These are phyloP conservation scores for Eutolmus rufibarbis DNA, from an alignment of 2,888 invertebrate genomes.

Conservation along the genomic window DNA sequence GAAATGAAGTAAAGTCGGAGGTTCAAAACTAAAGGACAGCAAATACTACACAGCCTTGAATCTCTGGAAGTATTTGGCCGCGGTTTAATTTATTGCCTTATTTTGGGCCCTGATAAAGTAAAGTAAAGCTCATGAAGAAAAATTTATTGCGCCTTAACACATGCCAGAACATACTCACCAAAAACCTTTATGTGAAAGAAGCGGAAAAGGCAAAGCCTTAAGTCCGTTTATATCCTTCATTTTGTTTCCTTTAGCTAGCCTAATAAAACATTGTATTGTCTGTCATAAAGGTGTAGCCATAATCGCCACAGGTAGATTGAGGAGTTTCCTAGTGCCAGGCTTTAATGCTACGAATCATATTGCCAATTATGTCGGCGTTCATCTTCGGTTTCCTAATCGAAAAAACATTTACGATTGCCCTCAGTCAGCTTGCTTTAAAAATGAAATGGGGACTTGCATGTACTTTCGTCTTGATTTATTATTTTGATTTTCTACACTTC, in stretches of 20 bases:
- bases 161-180: not conserved
- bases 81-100: slow-evolving; percentile 5
- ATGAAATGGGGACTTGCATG: not conserved
- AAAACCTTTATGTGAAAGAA: not conserved
- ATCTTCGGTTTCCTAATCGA: not conserved
- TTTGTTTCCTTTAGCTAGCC: not conserved
- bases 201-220: not conserved
- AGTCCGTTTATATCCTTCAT: slow-evolving; percentile 6
- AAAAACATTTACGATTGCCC: not conserved
- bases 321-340: not conserved
- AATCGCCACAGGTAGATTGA: not conserved
- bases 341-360: not conserved
- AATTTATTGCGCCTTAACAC: not conserved
- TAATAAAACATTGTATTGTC: not conserved
- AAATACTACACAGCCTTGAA: not conserved
- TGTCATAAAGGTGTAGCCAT: not conserved
- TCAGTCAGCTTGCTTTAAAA: not conserved
- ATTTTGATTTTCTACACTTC: no score
- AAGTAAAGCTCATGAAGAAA: not conserved
- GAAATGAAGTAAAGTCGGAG: slow-evolving; percentile 6
- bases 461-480: no score
- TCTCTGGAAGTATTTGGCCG: not conserved
- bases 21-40: not conserved
- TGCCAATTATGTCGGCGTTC: not conserved
- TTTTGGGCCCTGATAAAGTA: not conserved